Evolutionary conservation across 2,113 vertebrate species (phyloP).

Genomic region (Pseudopodoces humilis): DNA sequence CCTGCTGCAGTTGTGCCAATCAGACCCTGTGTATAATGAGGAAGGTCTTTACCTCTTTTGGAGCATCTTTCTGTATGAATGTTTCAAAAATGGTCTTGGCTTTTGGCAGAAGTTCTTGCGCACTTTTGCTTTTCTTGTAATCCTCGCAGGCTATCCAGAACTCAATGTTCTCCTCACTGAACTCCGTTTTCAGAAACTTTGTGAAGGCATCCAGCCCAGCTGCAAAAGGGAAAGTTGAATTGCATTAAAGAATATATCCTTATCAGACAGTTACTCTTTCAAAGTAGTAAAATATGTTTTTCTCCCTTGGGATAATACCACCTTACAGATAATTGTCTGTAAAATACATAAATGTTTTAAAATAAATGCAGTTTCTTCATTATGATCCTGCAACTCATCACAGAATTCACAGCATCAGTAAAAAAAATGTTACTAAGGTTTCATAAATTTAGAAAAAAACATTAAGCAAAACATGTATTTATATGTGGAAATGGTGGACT

Average conservation of each 20-base stretch:
- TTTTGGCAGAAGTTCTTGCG: slow-evolving; percentile 79
- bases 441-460: background rate
- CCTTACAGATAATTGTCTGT: background rate
- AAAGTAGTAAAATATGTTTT: background rate
- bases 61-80: slow-evolving; percentile 86
- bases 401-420: background rate
- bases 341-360: background rate
- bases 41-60: slow-evolving; percentile 83
- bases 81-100: slow-evolving; percentile 88
- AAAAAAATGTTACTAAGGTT: background rate
- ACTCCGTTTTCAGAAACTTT: slow-evolving; percentile 89
- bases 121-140: slow-evolving; percentile 84
- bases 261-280: background rate
- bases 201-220: slow-evolving; percentile 88
- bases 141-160: slow-evolving; percentile 96
- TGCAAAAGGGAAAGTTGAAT: slow-evolving; percentile 42
- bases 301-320: background rate
- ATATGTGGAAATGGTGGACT: background rate
- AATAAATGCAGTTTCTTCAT: background rate
- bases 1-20: background rate
- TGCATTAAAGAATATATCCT: background rate
- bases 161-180: slow-evolving; percentile 97
- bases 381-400: background rate
- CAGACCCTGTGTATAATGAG: background rate
- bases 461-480: background rate